Evolutionary conservation across 1,140 invertebrate genomes (phyloP), one percentile per base, ranked within the genome.

Genomic region (Lycorma delicatula): DNA sequence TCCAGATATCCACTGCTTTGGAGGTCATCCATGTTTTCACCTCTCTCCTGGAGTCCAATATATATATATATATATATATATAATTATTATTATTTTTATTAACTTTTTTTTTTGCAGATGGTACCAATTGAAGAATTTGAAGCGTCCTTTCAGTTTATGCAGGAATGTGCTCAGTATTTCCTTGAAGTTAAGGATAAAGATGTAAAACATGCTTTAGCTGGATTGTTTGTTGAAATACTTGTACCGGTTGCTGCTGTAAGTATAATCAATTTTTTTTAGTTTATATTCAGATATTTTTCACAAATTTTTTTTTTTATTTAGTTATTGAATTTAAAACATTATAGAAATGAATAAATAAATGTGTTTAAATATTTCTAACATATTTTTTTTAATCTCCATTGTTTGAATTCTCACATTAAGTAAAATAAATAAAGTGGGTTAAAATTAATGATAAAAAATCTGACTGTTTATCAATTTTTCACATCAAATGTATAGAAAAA

Each of bases 61-160:
- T n/a, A n/a, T n/a, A n/a, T n/a, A n/a, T n/a, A n/a, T n/a, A n/a
- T n/a, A n/a, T n/a, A n/a, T n/a, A n/a, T n/a, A n/a, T n/a, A n/a
- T n/a, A n/a, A n/a, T n/a, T n/a, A n/a, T n/a, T n/a, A n/a, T n/a
- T n/a, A n/a, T n/a, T n/a, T n/a, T n/a, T n/a, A n/a, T n/a, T n/a
- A n/a, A n/a, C n/a, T n/a, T n/a, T n/a, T n/a, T 56, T 61, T 58
- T 61, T 70, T 78, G 68, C 56, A 90, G 85, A 98, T 99, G 93
- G 96, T 97, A 47, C 96, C 97, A 0, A 98, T 99, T 60, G 94
- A 98, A 77, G 96, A 99, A 72, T 99, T 99, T 75, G 97, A 99
- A 73, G 93, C 92, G 0, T 97, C 93, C 3, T 97, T 99, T 70
- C 93, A 96, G 70, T 99, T 99, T 70, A 87, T 99, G 76, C 93